Conservation (phyloP, 23 tunicate genomes). For the Ascidia mentula region DNA sequence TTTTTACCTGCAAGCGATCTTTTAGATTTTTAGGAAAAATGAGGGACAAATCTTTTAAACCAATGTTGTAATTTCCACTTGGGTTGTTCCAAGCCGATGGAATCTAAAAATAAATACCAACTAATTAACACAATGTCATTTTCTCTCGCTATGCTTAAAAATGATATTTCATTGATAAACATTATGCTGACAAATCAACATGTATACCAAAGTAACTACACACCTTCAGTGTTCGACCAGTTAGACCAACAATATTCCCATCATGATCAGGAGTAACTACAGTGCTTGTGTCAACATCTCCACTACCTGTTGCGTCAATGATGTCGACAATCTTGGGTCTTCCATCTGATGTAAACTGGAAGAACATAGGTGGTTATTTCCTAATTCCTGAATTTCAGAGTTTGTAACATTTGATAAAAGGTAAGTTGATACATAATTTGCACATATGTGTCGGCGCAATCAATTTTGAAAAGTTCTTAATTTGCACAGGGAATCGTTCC, state of each 20-base stretch:
- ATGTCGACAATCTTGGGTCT: slow-evolving; percentile 91
- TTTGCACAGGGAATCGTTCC: too few species aligned
- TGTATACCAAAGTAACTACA: not conserved
- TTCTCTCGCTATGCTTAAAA: not conserved
- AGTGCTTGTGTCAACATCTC: slow-evolving; percentile 87
- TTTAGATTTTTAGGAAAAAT: slow-evolving; percentile 68
- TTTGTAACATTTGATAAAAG: too few species aligned
- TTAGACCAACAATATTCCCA: slow-evolving; percentile 69
- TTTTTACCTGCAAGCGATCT: slow-evolving; percentile 68
- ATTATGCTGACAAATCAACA: too few species aligned
- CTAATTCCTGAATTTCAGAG: too few species aligned
- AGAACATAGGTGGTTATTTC: too few species aligned
- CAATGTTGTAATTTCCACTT: slow-evolving; percentile 72
- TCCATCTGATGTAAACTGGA: slow-evolving; percentile 72
- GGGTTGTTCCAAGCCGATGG: slow-evolving; percentile 84
- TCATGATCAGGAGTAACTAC: slow-evolving; percentile 47
- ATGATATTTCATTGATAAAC: too few species aligned
- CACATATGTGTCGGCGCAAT: too few species aligned
- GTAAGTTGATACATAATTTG: too few species aligned
- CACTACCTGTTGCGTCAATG: slow-evolving; percentile 98
- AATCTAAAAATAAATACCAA: slow-evolving; percentile 40
- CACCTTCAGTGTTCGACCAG: slow-evolving; percentile 87
- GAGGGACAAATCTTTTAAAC: slow-evolving; percentile 57
- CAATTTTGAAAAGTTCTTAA: too few species aligned
- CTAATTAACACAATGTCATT: too few species aligned